phyloP scores from a whole-genome alignment of 2,797 vertebrate genomes.

The Crocidura indochinensis region DNA sequence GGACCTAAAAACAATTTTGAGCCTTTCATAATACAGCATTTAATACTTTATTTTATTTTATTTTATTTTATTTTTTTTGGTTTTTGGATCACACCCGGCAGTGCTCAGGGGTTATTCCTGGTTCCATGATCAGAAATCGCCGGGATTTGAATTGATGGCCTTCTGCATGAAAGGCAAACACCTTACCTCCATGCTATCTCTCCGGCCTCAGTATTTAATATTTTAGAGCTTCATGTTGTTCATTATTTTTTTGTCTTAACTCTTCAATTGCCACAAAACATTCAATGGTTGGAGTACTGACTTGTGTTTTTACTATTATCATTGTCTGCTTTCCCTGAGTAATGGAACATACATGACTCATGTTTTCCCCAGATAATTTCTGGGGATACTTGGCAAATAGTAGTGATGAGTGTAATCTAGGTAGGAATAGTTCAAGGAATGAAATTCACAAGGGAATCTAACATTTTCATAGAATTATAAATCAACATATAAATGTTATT shows the following conservation, averaged over 20 bases:
- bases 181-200: too few relatives aligned
- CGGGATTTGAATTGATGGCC: too few relatives aligned
- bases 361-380: background rate
- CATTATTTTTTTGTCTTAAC: background rate
- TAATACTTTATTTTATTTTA: constrained; percentile 7
- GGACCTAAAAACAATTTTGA: constrained; percentile 29
- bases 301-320: background rate
- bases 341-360: background rate
- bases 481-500: background rate
- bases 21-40: background rate
- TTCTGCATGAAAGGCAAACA: too few relatives aligned
- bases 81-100: too few relatives aligned
- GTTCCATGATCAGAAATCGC: too few relatives aligned
- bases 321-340: background rate
- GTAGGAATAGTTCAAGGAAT: background rate
- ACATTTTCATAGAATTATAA: background rate
- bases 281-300: background rate
- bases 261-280: background rate
- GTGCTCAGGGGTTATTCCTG: too few relatives aligned
- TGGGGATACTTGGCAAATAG: background rate
- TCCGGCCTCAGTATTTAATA: too few relatives aligned
- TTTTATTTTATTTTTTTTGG: too few relatives aligned
- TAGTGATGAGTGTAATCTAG: background rate
- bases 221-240: background rate
- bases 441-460: background rate